These are phyloP conservation scores for Thermophis baileyi DNA, from an alignment of 2,113 vertebrate genomes.

Conservation along the genomic window DNA sequence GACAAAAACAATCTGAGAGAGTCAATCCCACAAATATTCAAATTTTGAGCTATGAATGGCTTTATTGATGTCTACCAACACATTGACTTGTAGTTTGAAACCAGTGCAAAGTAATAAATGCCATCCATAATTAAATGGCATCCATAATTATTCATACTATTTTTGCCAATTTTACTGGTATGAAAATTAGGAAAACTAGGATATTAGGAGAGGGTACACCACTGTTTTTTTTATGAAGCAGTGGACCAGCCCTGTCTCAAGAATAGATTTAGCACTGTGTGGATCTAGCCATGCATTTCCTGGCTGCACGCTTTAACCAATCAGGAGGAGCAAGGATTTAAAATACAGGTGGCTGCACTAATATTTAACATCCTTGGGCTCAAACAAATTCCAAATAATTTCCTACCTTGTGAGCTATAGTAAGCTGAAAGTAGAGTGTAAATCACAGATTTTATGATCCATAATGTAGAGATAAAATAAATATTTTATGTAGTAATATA, in stretches of 20 bases:
- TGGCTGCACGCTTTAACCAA: too few species aligned
- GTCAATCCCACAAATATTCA: neutral
- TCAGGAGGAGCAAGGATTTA: neutral
- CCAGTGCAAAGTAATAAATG: neutral
- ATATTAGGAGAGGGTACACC: neutral
- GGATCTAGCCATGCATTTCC: neutral
- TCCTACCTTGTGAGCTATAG: neutral
- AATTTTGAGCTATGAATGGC: neutral
- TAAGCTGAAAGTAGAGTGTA: too few species aligned
- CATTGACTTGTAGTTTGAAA: neutral
- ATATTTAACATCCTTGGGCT: neutral
- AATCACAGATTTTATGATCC: too few species aligned
- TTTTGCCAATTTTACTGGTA: neutral
- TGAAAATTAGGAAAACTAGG: neutral
- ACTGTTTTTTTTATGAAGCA: neutral
- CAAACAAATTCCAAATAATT: neutral
- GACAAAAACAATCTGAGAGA: neutral
- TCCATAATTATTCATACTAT: neutral
- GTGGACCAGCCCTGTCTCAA: neutral
- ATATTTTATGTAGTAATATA: too few species aligned
- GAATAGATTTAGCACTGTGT: neutral
- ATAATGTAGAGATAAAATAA: too few species aligned
- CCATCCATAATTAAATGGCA: neutral
- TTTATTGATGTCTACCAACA: neutral
- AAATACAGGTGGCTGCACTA: neutral